Conservation (phyloP, 1,140 invertebrate genomes). For the Diuraphis noxia region DNA sequence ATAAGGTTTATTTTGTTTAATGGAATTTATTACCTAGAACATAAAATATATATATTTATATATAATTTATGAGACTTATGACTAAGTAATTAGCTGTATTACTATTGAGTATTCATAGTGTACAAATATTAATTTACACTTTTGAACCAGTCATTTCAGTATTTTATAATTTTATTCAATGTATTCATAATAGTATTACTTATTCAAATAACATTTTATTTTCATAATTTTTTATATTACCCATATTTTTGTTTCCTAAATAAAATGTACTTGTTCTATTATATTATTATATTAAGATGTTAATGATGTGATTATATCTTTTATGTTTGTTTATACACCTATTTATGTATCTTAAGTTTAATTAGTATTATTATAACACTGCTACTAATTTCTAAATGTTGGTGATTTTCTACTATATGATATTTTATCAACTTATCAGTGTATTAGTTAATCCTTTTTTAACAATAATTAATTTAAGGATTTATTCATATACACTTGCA, state of each 20-base stretch:
- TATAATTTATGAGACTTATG: background rate
- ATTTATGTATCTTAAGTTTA: background rate
- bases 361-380: slow-evolving; percentile 28
- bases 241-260: background rate
- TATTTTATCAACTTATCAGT: background rate
- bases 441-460: background rate
- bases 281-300: slow-evolving; percentile 6
- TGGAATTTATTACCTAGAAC: background rate
- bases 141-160: background rate
- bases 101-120: background rate
- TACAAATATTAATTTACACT: background rate
- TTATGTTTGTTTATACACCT: slow-evolving; percentile 52
- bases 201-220: background rate
- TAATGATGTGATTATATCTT: slow-evolving; percentile 16
- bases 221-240: background rate
- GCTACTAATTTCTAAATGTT: slow-evolving; percentile 6
- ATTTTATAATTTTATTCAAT: background rate
- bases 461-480: background rate
- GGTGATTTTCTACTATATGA: slow-evolving; percentile 13
- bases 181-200: background rate
- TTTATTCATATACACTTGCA: background rate
- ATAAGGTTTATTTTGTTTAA: slow-evolving; percentile 5
- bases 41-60: no score
- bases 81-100: background rate
- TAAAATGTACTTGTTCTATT: slow-evolving; percentile 15